Conservation (phyloP, 2,113 vertebrate species). For the Syngnathus typhle region DNA sequence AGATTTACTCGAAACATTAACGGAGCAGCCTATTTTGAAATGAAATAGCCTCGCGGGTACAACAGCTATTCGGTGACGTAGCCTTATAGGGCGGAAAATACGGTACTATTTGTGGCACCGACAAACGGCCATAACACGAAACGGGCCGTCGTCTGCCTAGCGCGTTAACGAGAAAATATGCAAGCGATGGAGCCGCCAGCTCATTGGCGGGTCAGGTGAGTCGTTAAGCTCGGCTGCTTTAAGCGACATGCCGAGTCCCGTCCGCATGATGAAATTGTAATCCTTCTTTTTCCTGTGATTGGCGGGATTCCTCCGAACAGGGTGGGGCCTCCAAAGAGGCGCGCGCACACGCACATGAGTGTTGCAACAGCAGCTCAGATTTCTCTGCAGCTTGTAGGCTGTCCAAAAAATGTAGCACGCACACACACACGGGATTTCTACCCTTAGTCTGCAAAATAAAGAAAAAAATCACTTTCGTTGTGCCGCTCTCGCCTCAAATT, state of each 20-base stretch:
- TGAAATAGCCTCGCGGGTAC: no score
- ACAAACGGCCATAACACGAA: no score
- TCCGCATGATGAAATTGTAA: conserved; percentile 32
- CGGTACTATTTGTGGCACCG: no score
- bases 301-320: conserved; percentile 38
- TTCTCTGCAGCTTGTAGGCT: background rate
- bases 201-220: background rate
- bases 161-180: no score
- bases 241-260: background rate
- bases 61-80: no score
- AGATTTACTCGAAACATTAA: no score
- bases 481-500: background rate
- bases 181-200: background rate
- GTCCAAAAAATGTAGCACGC: background rate
- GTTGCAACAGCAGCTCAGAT: background rate
- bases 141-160: background rate
- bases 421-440: background rate
- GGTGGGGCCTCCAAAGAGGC: conserved; percentile 21
- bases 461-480: background rate
- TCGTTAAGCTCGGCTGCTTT: background rate
- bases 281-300: conserved; percentile 43
- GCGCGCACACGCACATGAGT: background rate
- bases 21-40: no score
- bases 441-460: background rate
- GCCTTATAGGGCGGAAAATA: no score